Evolutionary conservation across 1,140 invertebrate species (phyloP), one percentile per base, ranked within the genome.

Genomic region (Bicyclus anynana): DNA sequence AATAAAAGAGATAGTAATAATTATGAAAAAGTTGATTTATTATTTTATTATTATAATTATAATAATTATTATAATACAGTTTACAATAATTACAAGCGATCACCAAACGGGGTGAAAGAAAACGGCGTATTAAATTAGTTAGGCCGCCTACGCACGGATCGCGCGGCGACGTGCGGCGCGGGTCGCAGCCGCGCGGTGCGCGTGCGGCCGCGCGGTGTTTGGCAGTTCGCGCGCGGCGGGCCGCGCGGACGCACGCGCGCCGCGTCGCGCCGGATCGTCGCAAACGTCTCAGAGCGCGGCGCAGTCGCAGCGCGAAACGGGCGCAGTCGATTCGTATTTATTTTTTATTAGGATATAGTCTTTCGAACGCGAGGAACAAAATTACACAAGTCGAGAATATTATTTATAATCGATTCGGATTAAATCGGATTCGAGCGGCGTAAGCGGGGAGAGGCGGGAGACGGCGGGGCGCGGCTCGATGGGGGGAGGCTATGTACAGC

Each of bases 31-130:
- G 84, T 87, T 87, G 81, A 87, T 87, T 87, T 87, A 87, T 85
- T 85, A 84, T 80, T 59, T 40, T 51, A 51, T 65, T 70, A 80
- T 79, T 82, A 84, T 80, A 85, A 84, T 86, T 84, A 87, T 85
- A 84, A 85, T 87, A 84, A 85, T 83, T 84, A 84, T 87, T 87
- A 87, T 87, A 87, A 85, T 87, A 85, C 82, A 87, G 84, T 87
- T 87, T 87, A 87, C 84, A 87, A 87, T 87, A 87, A 87, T 87
- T 85, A 87, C 84, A 87, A 87, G 84, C 84, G 80, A 81, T 85
- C 84, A 87, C 84, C 84, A 84, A 87, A 87, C 79, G 77, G 72
- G 84, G 84, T 85, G 84, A 87, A 87, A 87, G 80, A 85, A 87
- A 87, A 84, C 77, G 75, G 84, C 84, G 65, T 87, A 87, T 85